These are phyloP conservation scores for Cryptoprocta ferox DNA, from an alignment of 2,797 vertebrate species.

Conservation along the genomic window DNA sequence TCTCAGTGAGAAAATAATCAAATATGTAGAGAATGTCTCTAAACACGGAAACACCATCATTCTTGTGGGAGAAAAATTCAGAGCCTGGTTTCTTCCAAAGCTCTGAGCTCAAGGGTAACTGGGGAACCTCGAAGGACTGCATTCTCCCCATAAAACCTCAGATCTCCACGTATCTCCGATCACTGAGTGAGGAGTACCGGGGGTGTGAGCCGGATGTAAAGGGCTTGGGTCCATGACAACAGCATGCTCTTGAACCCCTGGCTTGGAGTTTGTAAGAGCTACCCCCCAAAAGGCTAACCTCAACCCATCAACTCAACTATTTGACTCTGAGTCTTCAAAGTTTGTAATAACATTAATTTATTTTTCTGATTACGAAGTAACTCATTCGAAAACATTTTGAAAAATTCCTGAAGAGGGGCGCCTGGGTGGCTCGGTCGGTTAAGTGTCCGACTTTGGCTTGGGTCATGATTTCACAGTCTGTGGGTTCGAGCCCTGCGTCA, in stretches of 20 bases:
- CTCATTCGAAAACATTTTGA: not conserved
- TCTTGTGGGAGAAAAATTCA: not conserved
- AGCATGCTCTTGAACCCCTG: not conserved
- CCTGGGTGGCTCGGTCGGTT: too few species aligned
- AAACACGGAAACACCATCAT: not conserved
- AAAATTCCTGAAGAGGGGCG: not conserved
- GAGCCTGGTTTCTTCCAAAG: not conserved
- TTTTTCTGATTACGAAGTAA: not conserved
- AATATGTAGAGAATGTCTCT: not conserved
- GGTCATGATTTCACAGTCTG: too few species aligned
- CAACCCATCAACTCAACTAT: not conserved
- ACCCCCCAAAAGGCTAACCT: not conserved
- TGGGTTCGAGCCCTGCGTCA: too few species aligned
- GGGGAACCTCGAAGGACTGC: not conserved
- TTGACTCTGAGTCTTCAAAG: not conserved
- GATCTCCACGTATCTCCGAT: not conserved
- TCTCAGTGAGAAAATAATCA: not conserved
- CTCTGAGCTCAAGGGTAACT: not conserved
- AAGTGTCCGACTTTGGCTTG: too few species aligned
- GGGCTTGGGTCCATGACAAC: not conserved
- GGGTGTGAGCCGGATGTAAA: too few species aligned
- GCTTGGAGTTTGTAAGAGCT: not conserved
- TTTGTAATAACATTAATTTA: not conserved
- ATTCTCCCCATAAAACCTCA: fast-evolving
- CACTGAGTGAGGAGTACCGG: not conserved